Evolutionary conservation across 2,888 invertebrate species (phyloP), one percentile per base, ranked within the genome.

Genomic region (Gnatocerus cornutus): DNA sequence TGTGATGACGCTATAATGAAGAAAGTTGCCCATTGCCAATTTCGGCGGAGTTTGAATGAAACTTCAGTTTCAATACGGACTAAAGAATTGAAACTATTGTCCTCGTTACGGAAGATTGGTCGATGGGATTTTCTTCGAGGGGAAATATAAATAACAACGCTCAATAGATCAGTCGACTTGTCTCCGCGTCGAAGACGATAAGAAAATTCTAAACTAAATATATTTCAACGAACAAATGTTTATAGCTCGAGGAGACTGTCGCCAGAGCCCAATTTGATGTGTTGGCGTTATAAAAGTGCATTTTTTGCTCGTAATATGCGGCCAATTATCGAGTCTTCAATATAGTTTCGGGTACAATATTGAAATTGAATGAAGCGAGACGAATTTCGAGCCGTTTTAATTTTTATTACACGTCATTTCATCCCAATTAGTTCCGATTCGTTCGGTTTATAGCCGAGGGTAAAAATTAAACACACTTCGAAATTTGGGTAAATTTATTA

Each of bases 61-160:
- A 50, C 29, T 50, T 4, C 10, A 9, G 50, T 50, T 50, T 50
- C 46, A 46, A 46, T 46, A 46, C 46, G 43, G 12, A 12, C 8
- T 10, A 7, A 43, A 43, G 43, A 43, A 43, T 43, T 12, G 14
- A 9, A 43, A 43, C 43, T 29, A 50, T 50, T 50, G 50, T 50
- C 5, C 29, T 50, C 29, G 50, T 50, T 50, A 50, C 21, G 30
- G 9, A 21, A 29, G 21, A 9, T 21, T 13, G 4, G 21, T 27
- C 10, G 50, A 43, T 10, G 21, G 21, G n/a, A 50, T 21, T 50
- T 50, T 50, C 50, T 27, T 9, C n/a, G 50, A 10, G 5, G 53
- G 37, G 13, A 53, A 53, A 37, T 53, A 53, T 30, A 53, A 53
- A 53, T 53, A 53, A 53, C 33, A 37, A 30, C 53, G 53, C 33